phyloP scores from a whole-genome alignment of 2,888 invertebrate genomes.

The Agriopis marginaria region DNA sequence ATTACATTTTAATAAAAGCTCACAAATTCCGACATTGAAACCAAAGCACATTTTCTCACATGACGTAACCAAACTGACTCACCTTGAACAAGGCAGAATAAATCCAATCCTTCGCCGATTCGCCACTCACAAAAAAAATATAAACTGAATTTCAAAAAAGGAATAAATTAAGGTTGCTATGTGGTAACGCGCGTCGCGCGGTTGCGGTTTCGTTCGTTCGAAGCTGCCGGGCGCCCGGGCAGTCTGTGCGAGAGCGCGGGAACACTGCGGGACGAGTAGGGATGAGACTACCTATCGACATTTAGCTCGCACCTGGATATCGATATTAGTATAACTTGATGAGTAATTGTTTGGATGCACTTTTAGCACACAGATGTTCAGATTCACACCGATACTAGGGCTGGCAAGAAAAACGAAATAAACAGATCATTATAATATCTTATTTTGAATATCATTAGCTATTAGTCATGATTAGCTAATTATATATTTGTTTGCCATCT shows the following conservation, averaged over 20 bases:
- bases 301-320: constrained; percentile 15
- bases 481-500: neutral
- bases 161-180: constrained; percentile 57
- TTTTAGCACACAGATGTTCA: constrained; percentile 4
- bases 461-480: constrained; percentile 2
- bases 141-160: constrained; percentile 51
- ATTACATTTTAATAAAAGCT: neutral
- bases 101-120: constrained; percentile 60
- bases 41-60: constrained; percentile 13
- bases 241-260: constrained; percentile 65
- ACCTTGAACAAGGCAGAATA: constrained; percentile 50
- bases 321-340: constrained; percentile 19
- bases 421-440: neutral
- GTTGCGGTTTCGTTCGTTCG: constrained; percentile 82
- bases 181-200: constrained; percentile 75
- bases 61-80: constrained; percentile 47
- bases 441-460: neutral
- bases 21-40: constrained; percentile 2
- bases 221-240: constrained; percentile 82
- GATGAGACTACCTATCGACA: constrained; percentile 61
- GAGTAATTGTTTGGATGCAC: constrained; percentile 16
- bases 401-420: neutral
- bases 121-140: constrained; percentile 47
- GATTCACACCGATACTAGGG: neutral
- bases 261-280: constrained; percentile 57